A percentile compares a stretch with the other conserved stretches of the same genome.
These are phyloP conservation scores for Haemorhous mexicanus DNA, from an alignment of 2,113 vertebrate genomes.

Conservation along the genomic window DNA sequence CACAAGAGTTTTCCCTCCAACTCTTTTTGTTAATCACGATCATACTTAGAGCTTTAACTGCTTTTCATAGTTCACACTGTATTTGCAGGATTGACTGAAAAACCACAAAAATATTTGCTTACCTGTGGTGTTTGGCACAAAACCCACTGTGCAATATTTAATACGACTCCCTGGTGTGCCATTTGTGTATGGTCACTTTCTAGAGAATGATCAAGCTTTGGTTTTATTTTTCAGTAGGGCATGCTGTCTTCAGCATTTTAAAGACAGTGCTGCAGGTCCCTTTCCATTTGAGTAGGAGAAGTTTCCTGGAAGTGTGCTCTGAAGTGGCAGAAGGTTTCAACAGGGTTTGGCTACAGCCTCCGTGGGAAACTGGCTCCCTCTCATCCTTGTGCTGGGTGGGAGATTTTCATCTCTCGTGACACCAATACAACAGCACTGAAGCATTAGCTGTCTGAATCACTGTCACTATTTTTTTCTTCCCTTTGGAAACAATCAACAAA, in stretches of 20 bases:
- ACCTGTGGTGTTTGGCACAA: not conserved
- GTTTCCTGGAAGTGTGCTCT: not conserved
- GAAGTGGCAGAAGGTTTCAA: not conserved
- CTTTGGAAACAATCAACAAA: not conserved
- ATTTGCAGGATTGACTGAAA: not conserved
- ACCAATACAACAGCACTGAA: not conserved
- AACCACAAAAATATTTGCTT: not conserved
- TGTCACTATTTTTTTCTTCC: not conserved
- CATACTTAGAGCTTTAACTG: not conserved
- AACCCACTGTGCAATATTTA: not conserved
- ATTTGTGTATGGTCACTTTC: not conserved
- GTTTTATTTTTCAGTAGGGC: not conserved
- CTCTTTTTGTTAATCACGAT: not conserved
- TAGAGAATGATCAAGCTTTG: not conserved
- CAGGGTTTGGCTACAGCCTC: not conserved
- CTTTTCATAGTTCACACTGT: not conserved
- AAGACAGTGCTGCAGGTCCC: not conserved
- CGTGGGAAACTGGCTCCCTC: not conserved
- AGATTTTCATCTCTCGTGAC: not conserved
- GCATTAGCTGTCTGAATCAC: not conserved
- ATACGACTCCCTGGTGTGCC: not conserved
- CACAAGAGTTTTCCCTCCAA: not conserved
- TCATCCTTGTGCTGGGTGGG: rapidly evolving
- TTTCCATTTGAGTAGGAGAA: not conserved
- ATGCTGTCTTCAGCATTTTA: not conserved